Percentiles rank a stretch among this genome's conserved stretches.
Conservation (phyloP, 2,888 invertebrate species). For the Dasypogon diadema region DNA sequence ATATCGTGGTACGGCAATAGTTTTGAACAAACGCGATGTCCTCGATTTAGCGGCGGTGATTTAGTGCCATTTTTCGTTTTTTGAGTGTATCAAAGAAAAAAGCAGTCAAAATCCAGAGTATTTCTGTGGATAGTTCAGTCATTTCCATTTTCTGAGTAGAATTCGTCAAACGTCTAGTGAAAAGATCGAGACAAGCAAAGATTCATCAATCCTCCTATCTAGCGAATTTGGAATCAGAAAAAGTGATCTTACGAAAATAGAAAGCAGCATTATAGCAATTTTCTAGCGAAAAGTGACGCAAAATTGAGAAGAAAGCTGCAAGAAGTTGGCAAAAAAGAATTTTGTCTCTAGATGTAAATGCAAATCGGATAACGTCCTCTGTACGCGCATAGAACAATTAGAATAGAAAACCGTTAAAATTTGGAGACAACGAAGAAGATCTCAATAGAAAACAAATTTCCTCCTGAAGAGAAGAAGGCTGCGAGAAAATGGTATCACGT, state of each 20-base stretch:
- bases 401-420: neutral
- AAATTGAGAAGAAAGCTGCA: neutral
- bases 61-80: neutral
- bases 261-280: too few species aligned
- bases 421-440: neutral
- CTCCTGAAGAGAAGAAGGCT: neutral
- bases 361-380: neutral
- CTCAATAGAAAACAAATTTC: neutral
- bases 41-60: constrained; percentile 2
- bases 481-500: constrained; percentile 53
- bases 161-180: too few species aligned
- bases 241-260: too few species aligned
- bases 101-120: too few species aligned
- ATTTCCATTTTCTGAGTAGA: too few species aligned
- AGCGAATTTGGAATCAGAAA: too few species aligned
- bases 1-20: neutral
- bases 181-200: too few species aligned
- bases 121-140: too few species aligned
- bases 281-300: too few species aligned
- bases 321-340: too few species aligned
- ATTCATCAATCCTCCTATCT: too few species aligned
- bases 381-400: neutral
- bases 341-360: neutral
- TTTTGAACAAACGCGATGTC: constrained; percentile 6
- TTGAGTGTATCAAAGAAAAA: too few species aligned